Base-by-base conservation (phyloP, 2,113 vertebrate genomes). In the Pygoscelis adeliae region DNA sequence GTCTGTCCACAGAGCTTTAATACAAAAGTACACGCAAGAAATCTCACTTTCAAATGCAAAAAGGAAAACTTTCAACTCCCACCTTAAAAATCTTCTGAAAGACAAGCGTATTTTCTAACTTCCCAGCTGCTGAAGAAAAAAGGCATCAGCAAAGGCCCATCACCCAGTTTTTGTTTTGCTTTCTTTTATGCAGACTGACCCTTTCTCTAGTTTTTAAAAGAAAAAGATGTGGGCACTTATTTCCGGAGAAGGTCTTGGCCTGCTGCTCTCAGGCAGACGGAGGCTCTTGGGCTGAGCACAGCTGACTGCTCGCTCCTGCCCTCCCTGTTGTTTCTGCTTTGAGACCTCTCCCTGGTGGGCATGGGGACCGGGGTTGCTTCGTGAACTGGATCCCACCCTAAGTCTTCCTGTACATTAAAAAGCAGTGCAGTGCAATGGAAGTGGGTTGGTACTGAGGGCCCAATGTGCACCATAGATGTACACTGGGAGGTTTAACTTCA, bases 331-430 rank as follows among this genome's bases (percentile, higher is more conserved):
- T 4, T 80, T 23, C 42, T 90, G 38, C 50, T 62, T 11, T 23
- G 34, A 29, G 13, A 2, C 20, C 12, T 42, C 27, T 74, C 58
- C 42, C 58, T 52, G 10, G 20, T 16, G 40, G 29, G 3, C 22
- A 4, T 0, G 4, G 27, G 20, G 8, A 26, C 40, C 5, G 3
- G 15, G 40, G 6, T 0, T 56, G 40, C 36, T 73, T 30, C 67
- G 34, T 12, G 8, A 25, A 15, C 47, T 8, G 22, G 4, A 34
- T 61, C 58, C 49, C 38, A 3, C 19, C 53, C 27, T n/a, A 42
- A 47, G 42, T 16, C 14, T 56, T 30, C 6, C 14, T 36, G 29
- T 14, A 13, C 20, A 13, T 16, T 46, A 42, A 77, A 77, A 77
- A 58, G 9, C 55, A 78, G 21, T 3, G 30, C 46, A 36, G 1